These are phyloP conservation scores for Cetoscarus ocellatus DNA, from an alignment of 2,797 vertebrate species.

Conservation along the genomic window DNA sequence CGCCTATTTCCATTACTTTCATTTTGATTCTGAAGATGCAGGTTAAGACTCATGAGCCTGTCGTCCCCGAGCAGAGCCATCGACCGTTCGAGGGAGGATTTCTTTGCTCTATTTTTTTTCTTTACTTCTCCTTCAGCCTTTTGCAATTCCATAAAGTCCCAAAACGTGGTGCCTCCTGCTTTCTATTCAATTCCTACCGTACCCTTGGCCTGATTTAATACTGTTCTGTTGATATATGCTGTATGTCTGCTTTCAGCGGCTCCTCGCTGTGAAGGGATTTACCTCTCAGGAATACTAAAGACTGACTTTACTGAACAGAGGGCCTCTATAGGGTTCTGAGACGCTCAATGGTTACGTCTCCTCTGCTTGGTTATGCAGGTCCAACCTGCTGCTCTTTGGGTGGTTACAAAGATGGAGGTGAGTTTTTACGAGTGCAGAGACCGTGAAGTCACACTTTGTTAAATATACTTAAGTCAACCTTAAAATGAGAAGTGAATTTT, in stretches of 20 bases:
- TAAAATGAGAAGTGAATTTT: not conserved
- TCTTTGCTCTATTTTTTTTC: conserved; percentile 31
- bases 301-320: conserved; percentile 47
- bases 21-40: conserved; percentile 25
- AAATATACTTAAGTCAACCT: not conserved
- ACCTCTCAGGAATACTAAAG: conserved; percentile 71
- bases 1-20: conserved; percentile 32
- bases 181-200: conserved; percentile 66
- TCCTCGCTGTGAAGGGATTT: conserved; percentile 52
- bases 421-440: not conserved
- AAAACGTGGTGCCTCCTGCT: conserved; percentile 57
- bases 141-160: conserved; percentile 61
- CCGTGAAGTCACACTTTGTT: not conserved
- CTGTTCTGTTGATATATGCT: conserved; percentile 67
- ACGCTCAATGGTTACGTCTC: conserved; percentile 13
- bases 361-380: conserved; percentile 33
- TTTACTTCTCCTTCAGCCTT: conserved; percentile 23
- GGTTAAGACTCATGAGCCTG: conserved; percentile 37
- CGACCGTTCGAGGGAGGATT: conserved; percentile 27
- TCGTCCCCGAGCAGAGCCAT: conserved; percentile 16
- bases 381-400: conserved; percentile 16
- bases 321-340: conserved; percentile 23
- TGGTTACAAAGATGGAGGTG: not conserved
- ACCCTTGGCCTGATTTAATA: conserved; percentile 75
- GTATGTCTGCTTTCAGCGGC: conserved; percentile 55